Base-by-base conservation (phyloP, 2,888 invertebrate species). In the Pristionchus fissidentatus region DNA sequence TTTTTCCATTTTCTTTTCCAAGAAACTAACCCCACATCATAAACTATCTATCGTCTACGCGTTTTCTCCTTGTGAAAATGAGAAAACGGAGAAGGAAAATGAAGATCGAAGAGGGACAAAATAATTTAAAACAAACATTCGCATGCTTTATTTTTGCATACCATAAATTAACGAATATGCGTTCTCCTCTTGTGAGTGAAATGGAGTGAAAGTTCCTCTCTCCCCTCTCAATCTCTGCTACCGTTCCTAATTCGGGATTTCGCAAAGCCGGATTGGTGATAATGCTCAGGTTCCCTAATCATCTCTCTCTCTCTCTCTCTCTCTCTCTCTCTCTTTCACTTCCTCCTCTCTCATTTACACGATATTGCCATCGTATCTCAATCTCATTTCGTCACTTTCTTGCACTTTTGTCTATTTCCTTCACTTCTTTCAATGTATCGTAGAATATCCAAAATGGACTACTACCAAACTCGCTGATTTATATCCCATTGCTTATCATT, bases 191-290 rank as follows among this genome's bases (percentile, higher is more conserved):
- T 41, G 70, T 41, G 38, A 43, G 70, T 15, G 43, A 70, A 41
- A 70, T n/a, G n/a, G 70, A 41, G 26, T 41, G n/a, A 70, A 41
- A 26, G 70, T 70, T 10, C 60, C 60, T 70, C 26, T 43, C 38
- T n/a, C 62, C 32, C 15, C 38, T 26, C 41, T n/a, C 70, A 70
- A 70, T 41, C 66, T 55, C 60, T 41, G 70, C 43, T 70, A 70
- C 41, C 70, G 70, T 70, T 70, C 70, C 70, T 22, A 70, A 70
- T 70, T 70, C 70, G 70, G 70, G 70, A 70, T 70, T 70, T 70
- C 70, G 26, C 41, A n/a, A n/a, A 70, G 43, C 70, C 41, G 70
- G 70, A 70, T 70, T 10, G 22, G 5, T 57, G 32, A 60, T 60
- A 60, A 60, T 29, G 60, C 60, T 32, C 60, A 60, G 60, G 60